Evolutionary conservation across 2,113 vertebrate genomes (phyloP).

Genomic region (Neodontobutis hainanensis): DNA sequence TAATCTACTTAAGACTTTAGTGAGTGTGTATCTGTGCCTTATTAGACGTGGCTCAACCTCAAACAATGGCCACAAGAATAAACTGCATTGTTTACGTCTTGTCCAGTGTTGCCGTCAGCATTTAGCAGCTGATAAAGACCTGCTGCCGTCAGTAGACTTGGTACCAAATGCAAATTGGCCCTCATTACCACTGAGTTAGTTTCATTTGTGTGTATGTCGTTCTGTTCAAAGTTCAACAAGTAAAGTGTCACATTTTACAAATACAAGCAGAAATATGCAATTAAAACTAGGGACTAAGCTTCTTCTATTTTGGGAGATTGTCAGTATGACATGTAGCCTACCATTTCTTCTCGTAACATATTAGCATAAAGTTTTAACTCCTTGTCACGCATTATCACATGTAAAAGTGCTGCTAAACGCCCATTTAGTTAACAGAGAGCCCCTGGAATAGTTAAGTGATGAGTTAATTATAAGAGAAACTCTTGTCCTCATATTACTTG

Average conservation of each 20-base stretch:
- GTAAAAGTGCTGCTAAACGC: too few species aligned
- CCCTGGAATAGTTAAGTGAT: too few species aligned
- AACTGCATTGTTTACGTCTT: constrained; percentile 12
- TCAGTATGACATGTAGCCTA: too few species aligned
- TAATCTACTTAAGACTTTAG: constrained; percentile 59
- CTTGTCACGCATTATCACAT: too few species aligned
- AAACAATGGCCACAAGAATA: neutral
- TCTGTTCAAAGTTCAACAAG: too few species aligned
- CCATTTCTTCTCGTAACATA: too few species aligned
- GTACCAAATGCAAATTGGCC: neutral
- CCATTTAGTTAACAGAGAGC: too few species aligned
- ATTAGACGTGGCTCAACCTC: constrained; percentile 6
- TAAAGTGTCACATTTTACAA: neutral
- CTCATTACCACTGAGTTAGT: neutral
- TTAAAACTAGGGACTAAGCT: neutral
- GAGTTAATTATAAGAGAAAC: too few species aligned
- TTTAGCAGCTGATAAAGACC: neutral
- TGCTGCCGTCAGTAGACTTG: neutral
- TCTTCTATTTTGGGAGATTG: too few species aligned
- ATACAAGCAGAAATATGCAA: neutral
- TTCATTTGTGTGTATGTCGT: constrained; percentile 3
- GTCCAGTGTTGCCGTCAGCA: neutral
- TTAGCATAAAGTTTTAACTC: too few species aligned
- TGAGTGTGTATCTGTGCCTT: neutral
- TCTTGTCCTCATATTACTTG: too few species aligned